phyloP scores from a whole-genome alignment of 2,888 invertebrate genomes.

The Drosophila infuscata region DNA sequence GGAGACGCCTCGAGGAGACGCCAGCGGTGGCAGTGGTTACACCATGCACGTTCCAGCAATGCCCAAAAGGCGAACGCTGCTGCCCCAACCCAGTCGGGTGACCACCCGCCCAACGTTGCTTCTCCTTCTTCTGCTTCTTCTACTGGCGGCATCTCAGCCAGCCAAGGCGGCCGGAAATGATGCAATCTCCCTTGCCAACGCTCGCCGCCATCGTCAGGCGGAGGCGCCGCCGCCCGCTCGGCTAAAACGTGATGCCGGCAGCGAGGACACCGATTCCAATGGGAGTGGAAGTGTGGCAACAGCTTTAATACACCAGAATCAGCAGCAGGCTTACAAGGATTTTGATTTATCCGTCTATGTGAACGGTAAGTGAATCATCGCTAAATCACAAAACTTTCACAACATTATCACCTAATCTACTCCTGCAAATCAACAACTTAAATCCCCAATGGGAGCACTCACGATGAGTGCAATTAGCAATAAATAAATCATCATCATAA shows the following conservation, averaged over 20 bases:
- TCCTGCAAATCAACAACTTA: background rate
- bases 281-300: background rate
- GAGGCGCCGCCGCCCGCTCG: slow-evolving; percentile 25
- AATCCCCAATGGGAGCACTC: background rate
- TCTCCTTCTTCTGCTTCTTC: slow-evolving; percentile 13
- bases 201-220: slow-evolving; percentile 20
- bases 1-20: slow-evolving; percentile 13
- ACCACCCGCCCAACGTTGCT: slow-evolving; percentile 9
- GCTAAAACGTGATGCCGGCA: slow-evolving; percentile 36
- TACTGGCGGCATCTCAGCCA: slow-evolving; percentile 17
- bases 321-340: slow-evolving; percentile 19
- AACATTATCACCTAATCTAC: background rate
- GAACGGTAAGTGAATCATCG: slow-evolving; percentile 64
- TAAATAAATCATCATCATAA: background rate
- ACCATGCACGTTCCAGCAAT: slow-evolving; percentile 30
- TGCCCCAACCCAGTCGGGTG: slow-evolving; percentile 17
- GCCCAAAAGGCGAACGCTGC: slow-evolving; percentile 20
- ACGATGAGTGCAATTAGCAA: background rate
- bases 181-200: slow-evolving; percentile 57
- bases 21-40: slow-evolving; percentile 25
- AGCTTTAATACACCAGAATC: slow-evolving; percentile 5
- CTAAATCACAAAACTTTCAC: background rate
- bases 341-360: slow-evolving; percentile 67
- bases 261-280: slow-evolving; percentile 8
- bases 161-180: slow-evolving; percentile 60